Evolutionary conservation across 2,888 invertebrate species (phyloP).

Genomic region (Andrena minutula): DNA sequence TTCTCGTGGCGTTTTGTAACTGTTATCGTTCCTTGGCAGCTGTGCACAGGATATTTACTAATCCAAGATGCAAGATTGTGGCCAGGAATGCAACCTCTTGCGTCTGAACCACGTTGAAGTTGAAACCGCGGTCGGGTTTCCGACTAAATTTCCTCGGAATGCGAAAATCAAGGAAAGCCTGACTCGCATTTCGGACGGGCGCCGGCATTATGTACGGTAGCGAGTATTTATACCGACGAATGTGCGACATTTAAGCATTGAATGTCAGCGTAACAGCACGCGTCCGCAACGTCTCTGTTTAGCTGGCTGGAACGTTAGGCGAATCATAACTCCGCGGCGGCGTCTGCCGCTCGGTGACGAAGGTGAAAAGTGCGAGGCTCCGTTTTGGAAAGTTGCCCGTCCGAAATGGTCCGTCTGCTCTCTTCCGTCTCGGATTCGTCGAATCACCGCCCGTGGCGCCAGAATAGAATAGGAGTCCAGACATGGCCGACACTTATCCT

Average conservation of each 20-base stretch:
- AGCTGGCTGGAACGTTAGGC: background rate
- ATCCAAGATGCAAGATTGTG: background rate
- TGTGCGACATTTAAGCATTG: conserved; percentile 36
- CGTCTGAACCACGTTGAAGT: too few relatives aligned
- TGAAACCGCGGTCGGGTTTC: too few relatives aligned
- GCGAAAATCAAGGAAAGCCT: background rate
- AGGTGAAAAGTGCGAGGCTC: conserved; percentile 49
- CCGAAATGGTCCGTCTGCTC: conserved; percentile 28
- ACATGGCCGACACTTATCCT: background rate
- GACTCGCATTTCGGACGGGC: conserved; percentile 6
- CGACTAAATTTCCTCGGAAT: background rate
- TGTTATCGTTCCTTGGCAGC: background rate
- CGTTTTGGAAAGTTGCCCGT: conserved; percentile 72
- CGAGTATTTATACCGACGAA: conserved; percentile 32
- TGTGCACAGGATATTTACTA: background rate
- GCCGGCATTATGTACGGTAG: background rate
- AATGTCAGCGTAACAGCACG: conserved; percentile 30
- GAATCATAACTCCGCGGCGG: conserved; percentile 18
- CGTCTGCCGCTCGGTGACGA: conserved; percentile 6
- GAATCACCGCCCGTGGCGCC: conserved; percentile 34
- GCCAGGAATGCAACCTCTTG: background rate
- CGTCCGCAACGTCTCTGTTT: background rate
- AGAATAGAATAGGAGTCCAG: conserved; percentile 55
- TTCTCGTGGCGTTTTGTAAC: background rate
- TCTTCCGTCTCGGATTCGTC: conserved; percentile 43